Evolutionary conservation across 2,888 invertebrate species (phyloP).

Genomic region (Drosophila pegasa): DNA sequence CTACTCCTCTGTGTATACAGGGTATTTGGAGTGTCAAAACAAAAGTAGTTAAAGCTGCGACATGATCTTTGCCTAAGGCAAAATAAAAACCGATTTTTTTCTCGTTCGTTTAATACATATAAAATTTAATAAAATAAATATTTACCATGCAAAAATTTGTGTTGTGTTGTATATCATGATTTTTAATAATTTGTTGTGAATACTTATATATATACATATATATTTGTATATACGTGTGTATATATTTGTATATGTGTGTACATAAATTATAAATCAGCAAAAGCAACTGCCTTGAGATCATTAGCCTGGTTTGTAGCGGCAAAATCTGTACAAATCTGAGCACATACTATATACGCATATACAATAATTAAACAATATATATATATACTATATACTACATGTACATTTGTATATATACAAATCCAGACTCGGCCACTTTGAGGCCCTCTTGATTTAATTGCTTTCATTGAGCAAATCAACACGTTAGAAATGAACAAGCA

Average conservation of each 20-base stretch:
- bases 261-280: constrained; percentile 59
- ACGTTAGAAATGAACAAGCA: constrained; percentile 44
- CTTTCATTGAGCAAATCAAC: constrained; percentile 74
- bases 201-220: not conserved
- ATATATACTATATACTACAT: not conserved
- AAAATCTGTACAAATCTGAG: constrained; percentile 17
- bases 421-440: constrained; percentile 49
- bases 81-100: not conserved
- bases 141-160: constrained; percentile 54
- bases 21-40: constrained; percentile 17
- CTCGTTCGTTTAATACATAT: constrained; percentile 25
- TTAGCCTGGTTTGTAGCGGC: constrained; percentile 38
- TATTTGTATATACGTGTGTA: constrained; percentile 16
- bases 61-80: constrained; percentile 12
- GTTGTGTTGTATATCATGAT: constrained; percentile 49
- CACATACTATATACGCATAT: not conserved
- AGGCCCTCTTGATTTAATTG: constrained; percentile 70
- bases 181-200: constrained; percentile 44
- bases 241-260: constrained; percentile 31
- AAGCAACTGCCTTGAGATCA: constrained; percentile 48
- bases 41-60: constrained; percentile 10
- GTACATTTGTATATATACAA: not conserved
- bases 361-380: too few relatives aligned
- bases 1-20: not conserved
- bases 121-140: constrained; percentile 67